These are phyloP conservation scores for Rhodeus uyekii DNA, from an alignment of 2,797 vertebrate species.

Conservation along the genomic window DNA sequence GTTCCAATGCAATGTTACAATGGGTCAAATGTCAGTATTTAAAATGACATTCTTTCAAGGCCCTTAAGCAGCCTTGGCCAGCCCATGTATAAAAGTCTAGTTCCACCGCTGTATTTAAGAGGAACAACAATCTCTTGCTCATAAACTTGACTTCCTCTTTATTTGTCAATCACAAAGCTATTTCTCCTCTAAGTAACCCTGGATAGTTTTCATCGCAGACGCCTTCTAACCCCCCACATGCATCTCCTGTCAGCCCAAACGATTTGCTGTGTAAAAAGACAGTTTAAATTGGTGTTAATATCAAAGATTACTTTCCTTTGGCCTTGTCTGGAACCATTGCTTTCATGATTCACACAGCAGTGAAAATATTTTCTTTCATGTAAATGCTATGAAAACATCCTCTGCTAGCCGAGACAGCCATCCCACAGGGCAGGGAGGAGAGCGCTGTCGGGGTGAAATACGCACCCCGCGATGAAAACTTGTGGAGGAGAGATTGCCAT, in stretches of 20 bases:
- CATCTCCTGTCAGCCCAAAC: neutral
- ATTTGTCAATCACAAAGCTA: conserved; percentile 28
- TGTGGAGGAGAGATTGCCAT: conserved; percentile 31
- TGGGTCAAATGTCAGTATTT: no score
- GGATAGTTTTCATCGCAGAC: neutral
- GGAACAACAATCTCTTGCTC: no score
- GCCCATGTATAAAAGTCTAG: no score
- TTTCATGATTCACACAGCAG: conserved; percentile 69
- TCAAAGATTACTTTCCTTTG: conserved; percentile 42
- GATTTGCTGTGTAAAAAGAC: neutral
- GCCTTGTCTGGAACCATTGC: conserved; percentile 41
- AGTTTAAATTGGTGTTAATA: conserved; percentile 50
- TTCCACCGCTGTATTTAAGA: no score
- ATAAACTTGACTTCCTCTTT: conserved; percentile 36
- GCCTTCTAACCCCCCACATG: neutral
- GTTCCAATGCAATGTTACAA: no score
- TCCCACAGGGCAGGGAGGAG: conserved; percentile 21
- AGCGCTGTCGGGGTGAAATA: conserved; percentile 43
- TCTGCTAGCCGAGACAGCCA: conserved; percentile 39
- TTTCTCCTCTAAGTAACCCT: neutral
- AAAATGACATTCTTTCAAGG: no score
- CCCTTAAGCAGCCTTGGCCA: no score
- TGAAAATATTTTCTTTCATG: conserved; percentile 77
- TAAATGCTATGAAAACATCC: conserved; percentile 76
- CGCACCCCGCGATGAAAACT: conserved; percentile 43